These are phyloP conservation scores for Drosophila greeni DNA, from an alignment of 2,888 invertebrate genomes.

Conservation along the genomic window DNA sequence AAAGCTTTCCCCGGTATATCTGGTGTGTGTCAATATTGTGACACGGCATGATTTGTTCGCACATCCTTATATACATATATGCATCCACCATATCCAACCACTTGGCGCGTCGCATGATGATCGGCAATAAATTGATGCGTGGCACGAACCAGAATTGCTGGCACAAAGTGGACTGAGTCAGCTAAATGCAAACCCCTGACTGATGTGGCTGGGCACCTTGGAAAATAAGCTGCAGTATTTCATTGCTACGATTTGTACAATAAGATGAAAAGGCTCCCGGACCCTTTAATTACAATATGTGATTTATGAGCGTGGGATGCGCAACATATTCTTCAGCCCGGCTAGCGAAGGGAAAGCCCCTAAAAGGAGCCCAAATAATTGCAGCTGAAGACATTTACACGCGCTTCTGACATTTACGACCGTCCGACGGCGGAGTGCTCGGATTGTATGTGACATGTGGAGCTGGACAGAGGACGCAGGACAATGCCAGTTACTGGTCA, in stretches of 20 bases:
- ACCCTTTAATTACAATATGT: conserved; percentile 59
- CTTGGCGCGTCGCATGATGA: conserved; percentile 65
- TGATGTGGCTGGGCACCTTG: conserved; percentile 32
- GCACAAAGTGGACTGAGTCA: conserved; percentile 57
- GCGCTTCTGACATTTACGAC: conserved; percentile 75
- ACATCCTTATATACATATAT: conserved; percentile 3
- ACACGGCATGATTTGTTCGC: conserved; percentile 65
- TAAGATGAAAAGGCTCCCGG: conserved; percentile 12
- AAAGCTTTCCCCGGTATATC: conserved; percentile 3
- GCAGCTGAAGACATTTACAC: conserved; percentile 75
- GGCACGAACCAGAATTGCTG: conserved; percentile 19
- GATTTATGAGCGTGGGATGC: conserved; percentile 53
- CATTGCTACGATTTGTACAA: conserved; percentile 34
- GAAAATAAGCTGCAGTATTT: conserved; percentile 28
- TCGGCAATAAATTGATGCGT: conserved; percentile 68
- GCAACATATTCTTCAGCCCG: conserved; percentile 25
- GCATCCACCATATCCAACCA: conserved; percentile 17
- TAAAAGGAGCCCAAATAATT: conserved; percentile 64
- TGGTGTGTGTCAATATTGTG: conserved; percentile 64
- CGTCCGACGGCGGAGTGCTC: conserved; percentile 54
- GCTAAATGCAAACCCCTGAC: conserved; percentile 59
- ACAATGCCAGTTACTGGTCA: conserved; percentile 69
- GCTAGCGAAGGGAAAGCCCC: conserved; percentile 25
- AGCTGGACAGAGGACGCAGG: conserved; percentile 47
- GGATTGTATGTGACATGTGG: conserved; percentile 64